Evolutionary conservation across 2,888 invertebrate species (phyloP), one percentile per base, ranked within the genome.

Genomic region (Craniophora ligustri): DNA sequence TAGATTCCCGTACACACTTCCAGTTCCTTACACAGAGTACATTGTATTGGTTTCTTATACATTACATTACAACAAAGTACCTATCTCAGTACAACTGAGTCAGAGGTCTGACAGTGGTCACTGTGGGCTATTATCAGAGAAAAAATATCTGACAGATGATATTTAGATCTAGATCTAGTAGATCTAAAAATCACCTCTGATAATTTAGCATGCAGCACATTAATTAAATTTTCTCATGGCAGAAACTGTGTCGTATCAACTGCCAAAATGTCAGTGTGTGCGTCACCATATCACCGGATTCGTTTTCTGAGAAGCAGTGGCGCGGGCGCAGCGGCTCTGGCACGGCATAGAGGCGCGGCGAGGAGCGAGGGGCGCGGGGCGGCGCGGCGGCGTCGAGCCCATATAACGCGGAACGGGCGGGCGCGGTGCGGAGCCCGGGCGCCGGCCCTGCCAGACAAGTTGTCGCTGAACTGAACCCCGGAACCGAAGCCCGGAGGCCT

Each of bases 361-460:
- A 65, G 41, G 74, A 48, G 69, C 50, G 63, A 61, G 76, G 63
- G 66, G 69, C 61, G 26, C n/a, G 26, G 26, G 26, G n/a, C 26
- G 26, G 26, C 26, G 19, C 67, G 70, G 69, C 62, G 79, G 81
- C 81, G 83, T 85, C 84, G 86, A 80, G 84, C 82, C 81, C 84
- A 81, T 87, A 84, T 82, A 86, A 79, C 77, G 72, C 70, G 62
- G 65, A 60, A 68, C 56, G 76, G 76, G 69, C 58, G 69, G 67
- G 68, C 68, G 67, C 64, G 64, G 67, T 46, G 66, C 51, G 47
- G 55, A 53, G 62, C 59, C 58, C 59, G 65, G 76, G 75, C 80
- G 81, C 82, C 81, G 79, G 84, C 84, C 86, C 82, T 81, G 87
- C 91, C 89, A 93, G 93, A 93, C 93, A 92, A 92, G 85, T 90